Base-by-base conservation (phyloP, 2,797 vertebrate species). In the Uromys caudimaculatus region DNA sequence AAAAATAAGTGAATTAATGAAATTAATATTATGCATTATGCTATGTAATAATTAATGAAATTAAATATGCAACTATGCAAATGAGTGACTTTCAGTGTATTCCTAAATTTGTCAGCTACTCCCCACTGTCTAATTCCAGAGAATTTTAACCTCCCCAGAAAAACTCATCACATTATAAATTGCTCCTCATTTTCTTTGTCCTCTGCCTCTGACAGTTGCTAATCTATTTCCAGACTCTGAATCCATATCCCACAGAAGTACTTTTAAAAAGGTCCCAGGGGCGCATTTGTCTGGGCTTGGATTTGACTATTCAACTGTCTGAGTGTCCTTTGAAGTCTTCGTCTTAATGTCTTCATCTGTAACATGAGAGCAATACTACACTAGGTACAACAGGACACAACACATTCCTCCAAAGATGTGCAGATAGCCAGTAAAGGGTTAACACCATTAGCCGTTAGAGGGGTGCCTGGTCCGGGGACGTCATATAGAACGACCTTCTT, bases 71-170 rank as follows among this genome's bases (percentile, higher is more conserved):
- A 47, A 7, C 9, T 47, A 29, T 60, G 14, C 38, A 41, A 60
- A 0, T 47, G 52, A 52, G 21, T 88, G 23, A 62, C 19, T 95
- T 93, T 95, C 64, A 88, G 23, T 81, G 21, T 76, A 58, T 77
- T 81, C 54, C 58, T 84, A 90, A 91, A 58, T 82, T 88, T 78
- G 50, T 76, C 52, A 93, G 0, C 71, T 27, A 16, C 79, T 47
- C n/a, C 47, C 21, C 44, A 81, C 4, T 9, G 1, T 78, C 24
- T 88, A 60, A 93, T 87, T 94, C 69, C 24, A 81, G 54, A 82
- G 77, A 29, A 56, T 96, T 91, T 91, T 90, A 84, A 82, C 86
- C n/a, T 71, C 50, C 75, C 6, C 6, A 78, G 83, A 92, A 58
- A 95, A 93, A 85, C 1, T 69, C 3, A 60, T 27, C 29, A 29